Base-by-base conservation (phyloP, 2,888 invertebrate genomes). In the Phytoseiulus persimilis region DNA sequence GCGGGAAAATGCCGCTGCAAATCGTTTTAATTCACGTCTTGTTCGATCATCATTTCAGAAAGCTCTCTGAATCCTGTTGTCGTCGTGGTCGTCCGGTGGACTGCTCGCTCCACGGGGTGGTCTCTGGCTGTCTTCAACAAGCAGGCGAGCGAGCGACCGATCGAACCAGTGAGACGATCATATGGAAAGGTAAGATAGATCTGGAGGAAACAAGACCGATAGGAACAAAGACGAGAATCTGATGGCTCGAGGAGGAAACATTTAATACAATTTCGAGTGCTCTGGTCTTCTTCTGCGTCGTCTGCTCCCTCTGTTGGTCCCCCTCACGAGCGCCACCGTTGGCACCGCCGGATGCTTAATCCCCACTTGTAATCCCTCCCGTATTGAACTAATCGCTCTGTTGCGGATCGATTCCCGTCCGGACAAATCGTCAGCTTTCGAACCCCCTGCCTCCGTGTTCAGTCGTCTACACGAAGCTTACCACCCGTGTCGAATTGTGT, bases 11-110 rank as follows among this genome's bases (percentile, higher is more conserved):
- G 9, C 9, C 65, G 65, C 23, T 1, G 65, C 9, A 65, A 65
- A 65, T 65, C 65, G 65, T 65, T 65, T 65, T 65, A 65, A 65
- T 65, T 65, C 65, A 65, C 65, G 65, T 65, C 65, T 65, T 65
- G 65, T 65, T 65, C 65, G 65, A 65, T 65, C 65, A 65, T 65
- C 65, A 65, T 65, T 65, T 65, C 65, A 65, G 65, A 65, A 65
- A 65, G 23, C 28, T 65, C 65, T 65, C 65, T 65, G 65, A 65
- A 65, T 65, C 65, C 65, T 65, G 65, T 65, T 65, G 65, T 65
- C 65, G 65, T 65, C 65, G 28, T 65, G 11, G 65, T 65, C 28
- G 65, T 65, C 18, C 9, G 39, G 39, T 39, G 65, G 65, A 65
- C 23, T 65, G 23, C 23, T 65, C 65, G 65, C 65, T 65, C 65